phyloP scores from a whole-genome alignment of 2,797 vertebrate species.

The Cottoperca gobio region DNA sequence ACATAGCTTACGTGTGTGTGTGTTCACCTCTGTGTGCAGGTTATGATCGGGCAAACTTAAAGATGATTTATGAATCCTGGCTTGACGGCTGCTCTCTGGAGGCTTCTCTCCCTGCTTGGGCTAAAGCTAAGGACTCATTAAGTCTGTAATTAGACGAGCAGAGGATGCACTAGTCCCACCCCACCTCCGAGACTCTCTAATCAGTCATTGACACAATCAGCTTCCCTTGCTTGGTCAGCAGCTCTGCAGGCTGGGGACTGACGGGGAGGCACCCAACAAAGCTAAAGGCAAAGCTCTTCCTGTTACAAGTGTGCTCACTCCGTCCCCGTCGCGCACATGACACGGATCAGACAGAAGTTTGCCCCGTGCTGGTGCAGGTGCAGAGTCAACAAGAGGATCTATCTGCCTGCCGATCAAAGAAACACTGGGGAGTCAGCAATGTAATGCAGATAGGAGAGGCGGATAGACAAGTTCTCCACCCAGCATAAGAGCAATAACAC shows the following conservation, averaged over 20 bases:
- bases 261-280: conserved; percentile 23
- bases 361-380: conserved; percentile 61
- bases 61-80: conserved; percentile 68
- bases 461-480: conserved; percentile 25
- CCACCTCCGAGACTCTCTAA: conserved; percentile 55
- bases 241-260: conserved; percentile 30
- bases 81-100: conserved; percentile 33
- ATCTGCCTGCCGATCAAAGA: conserved; percentile 62
- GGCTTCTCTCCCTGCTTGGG: conserved; percentile 43
- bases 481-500: background rate
- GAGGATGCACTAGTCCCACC: conserved; percentile 57
- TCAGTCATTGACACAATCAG: conserved; percentile 60
- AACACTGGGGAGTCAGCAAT: conserved; percentile 40
- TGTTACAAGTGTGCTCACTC: conserved; percentile 8
- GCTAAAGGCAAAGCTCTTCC: conserved; percentile 33
- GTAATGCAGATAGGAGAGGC: conserved; percentile 29
- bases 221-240: conserved; percentile 66
- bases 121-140: conserved; percentile 76
- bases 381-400: conserved; percentile 73
- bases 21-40: conserved; percentile 14
- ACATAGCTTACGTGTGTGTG: background rate
- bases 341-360: conserved; percentile 48
- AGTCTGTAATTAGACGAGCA: conserved; percentile 73
- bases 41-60: conserved; percentile 21
- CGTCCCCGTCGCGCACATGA: conserved; percentile 17